Evolutionary conservation across 37 sponge, comb jelly and placozoan species (phyloP), one percentile per base, ranked within the genome.

Genomic region (Chondrosia reniformis): DNA sequence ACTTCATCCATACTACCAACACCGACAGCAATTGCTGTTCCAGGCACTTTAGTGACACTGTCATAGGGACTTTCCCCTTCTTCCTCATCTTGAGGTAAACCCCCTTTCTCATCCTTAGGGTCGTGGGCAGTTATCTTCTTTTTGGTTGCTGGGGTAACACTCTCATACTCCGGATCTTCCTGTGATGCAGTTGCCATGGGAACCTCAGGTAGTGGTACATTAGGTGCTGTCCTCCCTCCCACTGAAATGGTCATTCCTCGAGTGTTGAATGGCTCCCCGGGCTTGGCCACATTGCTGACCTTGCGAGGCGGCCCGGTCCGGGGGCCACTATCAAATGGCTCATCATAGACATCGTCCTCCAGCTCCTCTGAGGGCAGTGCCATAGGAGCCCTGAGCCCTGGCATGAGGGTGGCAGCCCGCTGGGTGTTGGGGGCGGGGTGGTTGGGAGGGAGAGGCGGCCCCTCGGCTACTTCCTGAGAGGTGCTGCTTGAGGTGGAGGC

Each of bases 31-130:
- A 69, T 2, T n/a, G 37, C 38, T 69, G 41, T 5, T 38, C 40
- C 72, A 3, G 72, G 72, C 15, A 69, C 43, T 38, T 44, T 37
- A 17, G 72, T 25, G 17, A 69, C 72, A 40, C 39, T 44, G 21
- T 69, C 72, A 69, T 69, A 69, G 1, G 72, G 86, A 2, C 79
- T n/a, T 10, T 76, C 83, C 28, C 83, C 86, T 38, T 40, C 72
- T 10, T 69, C 72, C 1, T 40, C 72, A 19, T 7, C 43, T 40
- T 21, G 25, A 21, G 2, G n/a, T 40, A 4, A 1, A 1, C 24
- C 4, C 25, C 36, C 72, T 44, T 69, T 12, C 25, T 40, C 61
- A 6, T 59, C 61, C 22, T 44, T 58, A 58, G 10, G 77, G n/a
- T 56, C 79, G 19, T 9, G 5, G 12, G 59, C 61, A 6, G 22